Evolutionary conservation across 2,888 invertebrate genomes (phyloP).

Genomic region (Platynereis dumerilii): DNA sequence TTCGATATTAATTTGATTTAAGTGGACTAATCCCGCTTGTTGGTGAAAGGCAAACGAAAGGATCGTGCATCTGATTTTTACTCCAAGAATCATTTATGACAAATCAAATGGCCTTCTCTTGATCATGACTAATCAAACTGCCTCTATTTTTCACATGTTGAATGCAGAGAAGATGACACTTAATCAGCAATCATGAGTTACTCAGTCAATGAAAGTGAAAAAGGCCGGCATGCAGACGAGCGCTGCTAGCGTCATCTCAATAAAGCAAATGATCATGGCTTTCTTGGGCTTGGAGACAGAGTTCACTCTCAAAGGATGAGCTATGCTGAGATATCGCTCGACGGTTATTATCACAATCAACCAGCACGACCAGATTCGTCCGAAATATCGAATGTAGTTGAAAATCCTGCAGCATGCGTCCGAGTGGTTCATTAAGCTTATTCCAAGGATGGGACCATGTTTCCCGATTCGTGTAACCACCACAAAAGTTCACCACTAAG

Average conservation of each 20-base stretch:
- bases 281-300: conserved; percentile 18
- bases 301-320: conserved; percentile 16
- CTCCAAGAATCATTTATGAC: no score
- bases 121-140: no score
- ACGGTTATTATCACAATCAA: conserved; percentile 22
- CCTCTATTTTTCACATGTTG: no score
- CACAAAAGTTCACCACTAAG: conserved; percentile 16
- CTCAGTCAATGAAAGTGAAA: background rate
- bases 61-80: no score
- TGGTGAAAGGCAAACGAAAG: no score
- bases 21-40: no score
- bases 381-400: conserved; percentile 14
- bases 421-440: conserved; percentile 2
- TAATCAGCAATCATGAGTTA: no score
- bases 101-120: no score
- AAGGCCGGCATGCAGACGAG: conserved; percentile 1
- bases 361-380: conserved; percentile 19
- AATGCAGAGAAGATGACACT: no score
- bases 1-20: no score
- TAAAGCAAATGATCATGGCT: conserved; percentile 14
- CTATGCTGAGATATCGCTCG: conserved; percentile 17
- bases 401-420: conserved; percentile 15
- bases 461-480: conserved; percentile 11
- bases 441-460: conserved; percentile 7
- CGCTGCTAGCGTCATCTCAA: conserved; percentile 8